Percentiles rank a stretch among this genome's conserved stretches.
These are phyloP conservation scores for Staurois parvus DNA, from an alignment of 2,797 vertebrate genomes.

Conservation along the genomic window DNA sequence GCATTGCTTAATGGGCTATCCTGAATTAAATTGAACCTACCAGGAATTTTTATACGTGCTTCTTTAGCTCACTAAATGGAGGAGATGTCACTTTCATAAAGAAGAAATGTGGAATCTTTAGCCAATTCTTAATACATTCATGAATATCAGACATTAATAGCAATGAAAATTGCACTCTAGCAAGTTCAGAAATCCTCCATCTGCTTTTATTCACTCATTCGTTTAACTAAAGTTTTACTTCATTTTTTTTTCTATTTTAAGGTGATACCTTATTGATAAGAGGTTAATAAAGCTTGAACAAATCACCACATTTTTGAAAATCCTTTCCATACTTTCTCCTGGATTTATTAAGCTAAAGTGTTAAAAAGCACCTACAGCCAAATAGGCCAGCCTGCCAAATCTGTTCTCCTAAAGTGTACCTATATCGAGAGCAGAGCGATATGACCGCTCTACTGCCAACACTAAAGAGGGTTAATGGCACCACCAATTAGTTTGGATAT, in stretches of 20 bases:
- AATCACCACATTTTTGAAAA: neutral
- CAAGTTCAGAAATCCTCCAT: conserved; percentile 33
- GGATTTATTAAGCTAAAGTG: too few species aligned
- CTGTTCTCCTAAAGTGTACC: too few species aligned
- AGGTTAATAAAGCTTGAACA: conserved; percentile 13
- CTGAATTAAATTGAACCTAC: conserved; percentile 57
- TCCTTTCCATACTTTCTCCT: too few species aligned
- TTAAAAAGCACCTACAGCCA: too few species aligned
- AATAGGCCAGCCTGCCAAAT: too few species aligned
- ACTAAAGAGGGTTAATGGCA: too few species aligned
- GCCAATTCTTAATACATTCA: conserved; percentile 54
- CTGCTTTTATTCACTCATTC: conserved; percentile 48
- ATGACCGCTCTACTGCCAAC: too few species aligned
- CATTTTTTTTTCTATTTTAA: conserved; percentile 15
- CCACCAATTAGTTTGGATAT: too few species aligned
- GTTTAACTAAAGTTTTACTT: conserved; percentile 46
- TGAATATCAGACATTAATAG: conserved; percentile 58
- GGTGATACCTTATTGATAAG: neutral
- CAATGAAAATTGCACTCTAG: conserved; percentile 57
- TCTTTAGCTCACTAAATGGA: conserved; percentile 51
- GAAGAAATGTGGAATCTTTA: conserved; percentile 59
- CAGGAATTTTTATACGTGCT: conserved; percentile 32
- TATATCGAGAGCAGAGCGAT: too few species aligned
- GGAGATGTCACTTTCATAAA: conserved; percentile 57
- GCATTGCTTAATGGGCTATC: conserved; percentile 55